A percentile compares a stretch with the other conserved stretches of the same genome.
Evolutionary conservation across 2,888 invertebrate species (phyloP).

Genomic region (Caenorhabditis parvicauda): DNA sequence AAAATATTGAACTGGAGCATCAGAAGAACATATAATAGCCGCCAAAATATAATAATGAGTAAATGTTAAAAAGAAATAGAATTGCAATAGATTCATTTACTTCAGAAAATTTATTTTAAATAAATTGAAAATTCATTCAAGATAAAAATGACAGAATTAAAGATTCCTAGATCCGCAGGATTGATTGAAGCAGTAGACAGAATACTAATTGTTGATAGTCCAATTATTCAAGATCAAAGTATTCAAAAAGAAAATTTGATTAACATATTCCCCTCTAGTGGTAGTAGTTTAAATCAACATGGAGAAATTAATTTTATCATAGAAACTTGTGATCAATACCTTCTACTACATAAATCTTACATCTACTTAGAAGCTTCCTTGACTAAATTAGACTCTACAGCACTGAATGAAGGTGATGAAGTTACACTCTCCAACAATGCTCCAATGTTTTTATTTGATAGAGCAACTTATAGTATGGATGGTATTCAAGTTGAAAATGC

Average conservation of each 20-base stretch:
- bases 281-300: constrained; percentile 14
- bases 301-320: constrained; percentile 23
- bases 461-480: constrained; percentile 37
- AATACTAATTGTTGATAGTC: constrained; percentile 12
- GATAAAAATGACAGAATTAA: constrained; percentile 4
- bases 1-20: constrained; percentile 29
- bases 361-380: constrained; percentile 20
- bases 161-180: constrained; percentile 4
- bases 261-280: constrained; percentile 9
- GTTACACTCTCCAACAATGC: constrained; percentile 37
- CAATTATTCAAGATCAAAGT: constrained; percentile 7
- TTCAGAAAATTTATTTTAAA: constrained; percentile 15
- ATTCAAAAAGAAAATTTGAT: constrained; percentile 19
- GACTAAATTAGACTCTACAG: constrained; percentile 11
- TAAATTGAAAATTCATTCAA: constrained; percentile 14
- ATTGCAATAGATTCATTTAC: constrained; percentile 20
- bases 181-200: constrained; percentile 13
- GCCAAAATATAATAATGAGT: constrained; percentile 5
- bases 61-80: constrained; percentile 21
- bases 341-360: constrained; percentile 11
- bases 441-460: constrained; percentile 38
- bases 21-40: constrained; percentile 13
- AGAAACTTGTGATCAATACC: constrained; percentile 24
- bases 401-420: constrained; percentile 13
- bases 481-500: constrained; percentile 16